phyloP scores from a whole-genome alignment of 2,888 invertebrate genomes.

The Archips xylosteana region DNA sequence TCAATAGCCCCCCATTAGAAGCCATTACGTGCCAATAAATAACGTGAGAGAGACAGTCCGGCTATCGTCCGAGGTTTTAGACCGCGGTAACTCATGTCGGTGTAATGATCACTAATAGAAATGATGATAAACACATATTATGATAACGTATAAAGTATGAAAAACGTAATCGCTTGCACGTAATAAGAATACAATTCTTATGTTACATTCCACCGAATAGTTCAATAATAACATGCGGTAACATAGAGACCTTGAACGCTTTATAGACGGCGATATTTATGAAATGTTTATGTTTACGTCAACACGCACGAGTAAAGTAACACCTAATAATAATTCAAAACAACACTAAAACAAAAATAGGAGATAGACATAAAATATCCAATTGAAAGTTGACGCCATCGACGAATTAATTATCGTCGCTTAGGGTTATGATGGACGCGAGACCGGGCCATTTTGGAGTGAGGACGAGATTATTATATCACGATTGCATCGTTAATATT shows the following conservation, averaged over 20 bases:
- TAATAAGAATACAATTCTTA: neutral
- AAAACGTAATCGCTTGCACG: neutral
- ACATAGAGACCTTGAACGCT: neutral
- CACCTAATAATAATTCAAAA: constrained; percentile 37
- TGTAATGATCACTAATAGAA: constrained; percentile 76
- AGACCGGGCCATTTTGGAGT: constrained; percentile 67
- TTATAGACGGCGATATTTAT: neutral
- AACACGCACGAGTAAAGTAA: constrained; percentile 38
- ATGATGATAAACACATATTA: constrained; percentile 38
- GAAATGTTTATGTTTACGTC: constrained; percentile 24
- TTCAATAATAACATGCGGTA: neutral
- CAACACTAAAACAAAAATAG: constrained; percentile 32
- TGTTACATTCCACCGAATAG: neutral
- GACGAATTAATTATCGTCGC: constrained; percentile 68
- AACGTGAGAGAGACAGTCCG: constrained; percentile 74
- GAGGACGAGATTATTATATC: constrained; percentile 75
- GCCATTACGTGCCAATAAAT: constrained; percentile 84
- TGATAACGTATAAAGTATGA: neutral
- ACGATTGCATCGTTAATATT: constrained; percentile 78
- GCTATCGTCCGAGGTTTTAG: constrained; percentile 68
- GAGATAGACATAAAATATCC: constrained; percentile 41
- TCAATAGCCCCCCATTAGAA: constrained; percentile 84
- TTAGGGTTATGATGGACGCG: constrained; percentile 58
- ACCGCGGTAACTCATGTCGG: constrained; percentile 73
- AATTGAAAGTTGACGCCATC: constrained; percentile 59